These are phyloP conservation scores for Ornithorhynchus anatinus DNA, from an alignment of 2,113 vertebrate species.

Conservation along the genomic window DNA sequence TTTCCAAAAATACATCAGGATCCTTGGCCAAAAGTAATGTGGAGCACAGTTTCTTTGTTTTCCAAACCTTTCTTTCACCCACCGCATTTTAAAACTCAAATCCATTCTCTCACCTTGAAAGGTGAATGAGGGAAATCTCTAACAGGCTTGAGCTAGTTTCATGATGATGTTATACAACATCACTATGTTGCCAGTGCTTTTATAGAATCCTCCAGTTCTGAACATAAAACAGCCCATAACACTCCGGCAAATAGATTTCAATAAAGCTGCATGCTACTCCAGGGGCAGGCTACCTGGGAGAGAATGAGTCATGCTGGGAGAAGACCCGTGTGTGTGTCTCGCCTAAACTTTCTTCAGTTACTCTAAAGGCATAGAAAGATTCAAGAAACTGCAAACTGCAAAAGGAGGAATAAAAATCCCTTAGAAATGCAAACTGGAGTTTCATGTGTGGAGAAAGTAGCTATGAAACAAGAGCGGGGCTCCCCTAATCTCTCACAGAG, in stretches of 20 bases:
- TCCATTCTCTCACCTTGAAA: neutral
- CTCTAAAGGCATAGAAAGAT: neutral
- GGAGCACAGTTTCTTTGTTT: fast-evolving
- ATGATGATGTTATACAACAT: neutral
- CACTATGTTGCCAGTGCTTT: neutral
- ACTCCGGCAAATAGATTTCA: neutral
- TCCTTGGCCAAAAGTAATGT: neutral
- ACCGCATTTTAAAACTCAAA: neutral
- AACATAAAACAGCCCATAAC: neutral
- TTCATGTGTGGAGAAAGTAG: neutral
- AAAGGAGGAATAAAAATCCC: neutral
- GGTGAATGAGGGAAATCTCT: neutral
- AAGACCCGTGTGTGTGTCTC: neutral
- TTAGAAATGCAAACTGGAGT: neutral
- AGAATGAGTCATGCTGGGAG: neutral
- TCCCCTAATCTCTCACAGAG: neutral
- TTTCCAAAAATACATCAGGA: fast-evolving
- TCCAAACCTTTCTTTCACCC: too few relatives aligned
- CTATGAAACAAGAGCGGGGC: neutral
- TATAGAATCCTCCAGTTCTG: neutral
- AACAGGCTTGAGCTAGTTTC: neutral
- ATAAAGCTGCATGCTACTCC: neutral
- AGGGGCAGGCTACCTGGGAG: neutral
- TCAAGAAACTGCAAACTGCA: neutral
- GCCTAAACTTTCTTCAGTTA: neutral